phyloP scores from a whole-genome alignment of 2,888 invertebrate species.

The Sepioteuthis lessoniana region DNA sequence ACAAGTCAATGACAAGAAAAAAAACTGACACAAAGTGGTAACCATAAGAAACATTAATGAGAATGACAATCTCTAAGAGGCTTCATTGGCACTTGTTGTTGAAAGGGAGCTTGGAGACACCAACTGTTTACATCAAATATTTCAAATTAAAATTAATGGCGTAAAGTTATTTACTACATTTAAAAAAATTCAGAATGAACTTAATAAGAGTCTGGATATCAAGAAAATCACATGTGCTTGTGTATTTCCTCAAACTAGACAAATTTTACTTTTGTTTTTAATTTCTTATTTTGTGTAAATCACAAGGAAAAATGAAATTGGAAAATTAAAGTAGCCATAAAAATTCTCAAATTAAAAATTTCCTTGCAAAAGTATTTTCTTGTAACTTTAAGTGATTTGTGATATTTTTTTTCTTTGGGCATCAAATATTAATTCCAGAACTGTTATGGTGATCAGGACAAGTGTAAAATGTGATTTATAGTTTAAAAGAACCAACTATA shows the following conservation, averaged over 20 bases:
- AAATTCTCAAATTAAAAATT: background rate
- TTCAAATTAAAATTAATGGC: background rate
- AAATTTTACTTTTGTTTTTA: background rate
- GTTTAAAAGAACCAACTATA: too few relatives aligned
- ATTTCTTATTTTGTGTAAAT: background rate
- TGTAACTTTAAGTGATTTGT: background rate
- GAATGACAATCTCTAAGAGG: background rate
- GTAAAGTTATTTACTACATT: background rate
- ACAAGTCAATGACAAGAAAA: background rate
- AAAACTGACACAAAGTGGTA: too few relatives aligned
- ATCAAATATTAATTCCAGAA: background rate
- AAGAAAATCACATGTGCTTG: too few relatives aligned
- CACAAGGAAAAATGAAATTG: background rate
- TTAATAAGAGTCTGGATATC: background rate
- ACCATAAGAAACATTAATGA: background rate
- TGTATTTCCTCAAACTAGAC: background rate
- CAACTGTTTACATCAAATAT: background rate
- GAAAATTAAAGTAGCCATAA: background rate
- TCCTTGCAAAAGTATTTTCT: background rate
- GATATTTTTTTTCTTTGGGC: background rate
- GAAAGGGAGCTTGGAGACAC: background rate
- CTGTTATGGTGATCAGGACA: background rate
- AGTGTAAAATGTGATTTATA: background rate
- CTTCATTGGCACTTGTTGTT: background rate
- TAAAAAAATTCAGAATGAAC: background rate